Conservation (phyloP, 30 jellyfish, hydroid and myxozoan species). For the Hydractinia echinata region DNA sequence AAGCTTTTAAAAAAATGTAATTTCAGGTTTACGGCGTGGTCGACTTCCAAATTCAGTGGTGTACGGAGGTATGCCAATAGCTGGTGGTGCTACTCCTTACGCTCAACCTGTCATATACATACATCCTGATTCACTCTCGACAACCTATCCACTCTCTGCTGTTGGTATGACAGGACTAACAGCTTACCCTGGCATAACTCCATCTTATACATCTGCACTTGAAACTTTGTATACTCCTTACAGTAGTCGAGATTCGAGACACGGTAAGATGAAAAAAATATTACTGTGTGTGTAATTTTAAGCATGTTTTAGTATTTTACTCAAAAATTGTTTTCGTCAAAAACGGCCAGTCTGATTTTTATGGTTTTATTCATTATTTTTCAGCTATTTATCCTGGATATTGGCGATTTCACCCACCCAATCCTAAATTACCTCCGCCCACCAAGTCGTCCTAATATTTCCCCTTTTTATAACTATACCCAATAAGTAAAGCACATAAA, state of each 20-base stretch:
- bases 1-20: neutral
- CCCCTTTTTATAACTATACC: neutral
- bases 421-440: conserved; percentile 11
- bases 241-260: conserved; percentile 39
- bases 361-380: conserved; percentile 14
- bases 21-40: conserved; percentile 16
- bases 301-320: neutral
- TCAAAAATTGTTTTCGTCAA: neutral
- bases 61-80: conserved; percentile 26
- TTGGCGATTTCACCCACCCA: conserved; percentile 30
- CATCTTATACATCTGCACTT: conserved; percentile 20
- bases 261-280: conserved; percentile 14
- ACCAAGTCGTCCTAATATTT: neutral
- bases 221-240: conserved; percentile 37
- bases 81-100: conserved; percentile 16
- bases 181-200: conserved; percentile 20
- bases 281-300: neutral
- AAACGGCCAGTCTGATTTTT: neutral
- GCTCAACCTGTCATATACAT: conserved; percentile 46
- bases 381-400: conserved; percentile 36
- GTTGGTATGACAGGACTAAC: conserved; percentile 24
- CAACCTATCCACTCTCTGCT: conserved; percentile 32
- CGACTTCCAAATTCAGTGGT: neutral
- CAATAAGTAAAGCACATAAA: too few relatives aligned
- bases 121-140: conserved; percentile 38